These are phyloP conservation scores for Erpetoichthys calabaricus DNA, from an alignment of 2,797 vertebrate genomes.

Conservation along the genomic window DNA sequence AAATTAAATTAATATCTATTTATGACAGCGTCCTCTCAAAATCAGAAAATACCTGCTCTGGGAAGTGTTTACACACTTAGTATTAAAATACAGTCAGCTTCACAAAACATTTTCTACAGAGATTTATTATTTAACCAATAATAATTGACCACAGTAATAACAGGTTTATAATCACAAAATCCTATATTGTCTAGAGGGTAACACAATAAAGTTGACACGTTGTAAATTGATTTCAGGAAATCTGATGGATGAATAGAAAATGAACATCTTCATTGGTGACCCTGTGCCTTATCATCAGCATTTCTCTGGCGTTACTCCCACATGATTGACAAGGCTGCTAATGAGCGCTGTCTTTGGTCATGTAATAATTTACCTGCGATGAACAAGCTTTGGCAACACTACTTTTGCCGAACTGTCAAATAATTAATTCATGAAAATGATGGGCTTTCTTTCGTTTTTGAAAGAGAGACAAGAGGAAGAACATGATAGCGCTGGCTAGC, in stretches of 20 bases:
- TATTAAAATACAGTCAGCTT: too few relatives aligned
- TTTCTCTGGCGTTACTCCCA: slow-evolving; percentile 26
- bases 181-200: slow-evolving; percentile 16
- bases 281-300: slow-evolving; percentile 22
- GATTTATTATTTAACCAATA: not conserved
- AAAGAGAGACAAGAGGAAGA: too few relatives aligned
- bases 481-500: not conserved
- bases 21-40: too few relatives aligned
- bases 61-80: too few relatives aligned
- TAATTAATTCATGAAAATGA: slow-evolving; percentile 19
- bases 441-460: not conserved
- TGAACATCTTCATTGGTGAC: slow-evolving; percentile 51
- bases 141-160: slow-evolving; percentile 2
- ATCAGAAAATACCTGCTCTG: too few relatives aligned
- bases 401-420: slow-evolving; percentile 21
- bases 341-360: slow-evolving; percentile 48
- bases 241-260: slow-evolving; percentile 51
- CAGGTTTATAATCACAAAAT: slow-evolving; percentile 16
- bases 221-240: slow-evolving; percentile 55
- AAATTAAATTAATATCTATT: slow-evolving; percentile 22
- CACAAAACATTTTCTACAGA: too few relatives aligned
- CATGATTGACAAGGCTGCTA: slow-evolving; percentile 54
- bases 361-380: slow-evolving; percentile 34
- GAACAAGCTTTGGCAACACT: slow-evolving; percentile 25
- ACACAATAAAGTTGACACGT: slow-evolving; percentile 38